Conservation (phyloP, 2,888 invertebrate genomes). For the Cryptophagus acutangulus region DNA sequence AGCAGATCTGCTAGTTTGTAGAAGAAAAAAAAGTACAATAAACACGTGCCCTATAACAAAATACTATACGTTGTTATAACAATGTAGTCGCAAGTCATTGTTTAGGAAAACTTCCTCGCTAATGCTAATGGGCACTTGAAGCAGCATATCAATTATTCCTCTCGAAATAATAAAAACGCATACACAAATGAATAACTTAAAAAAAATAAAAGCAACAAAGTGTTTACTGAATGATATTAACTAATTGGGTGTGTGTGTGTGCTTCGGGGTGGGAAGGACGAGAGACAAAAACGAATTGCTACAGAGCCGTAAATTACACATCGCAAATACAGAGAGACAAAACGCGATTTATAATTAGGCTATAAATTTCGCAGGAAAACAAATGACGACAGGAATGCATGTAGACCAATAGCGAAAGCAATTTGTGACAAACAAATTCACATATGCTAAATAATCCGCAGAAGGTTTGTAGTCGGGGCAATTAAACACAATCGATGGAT, state of each 20-base stretch:
- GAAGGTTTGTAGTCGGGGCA: conserved; percentile 5
- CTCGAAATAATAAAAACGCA: background rate
- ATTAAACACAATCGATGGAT: conserved; percentile 3
- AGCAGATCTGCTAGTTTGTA: no score
- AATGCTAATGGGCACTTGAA: conserved; percentile 29
- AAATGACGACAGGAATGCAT: conserved; percentile 48
- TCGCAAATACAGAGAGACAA: conserved; percentile 41
- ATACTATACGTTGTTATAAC: no score
- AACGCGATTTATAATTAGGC: conserved; percentile 45
- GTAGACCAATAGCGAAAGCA: conserved; percentile 47
- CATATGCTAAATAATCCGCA: conserved; percentile 34
- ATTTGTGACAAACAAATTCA: conserved; percentile 48
- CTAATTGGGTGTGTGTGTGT: conserved; percentile 9
- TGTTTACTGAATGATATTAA: conserved; percentile 12
- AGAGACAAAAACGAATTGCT: conserved; percentile 7
- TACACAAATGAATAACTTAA: background rate
- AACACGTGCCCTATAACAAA: no score
- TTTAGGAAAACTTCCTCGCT: no score
- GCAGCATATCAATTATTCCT: conserved; percentile 17
- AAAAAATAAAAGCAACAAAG: conserved; percentile 2
- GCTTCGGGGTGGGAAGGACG: background rate
- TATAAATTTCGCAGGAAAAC: conserved; percentile 45
- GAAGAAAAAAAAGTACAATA: no score
- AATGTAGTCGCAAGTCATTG: no score
- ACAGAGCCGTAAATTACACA: conserved; percentile 39